phyloP scores from a whole-genome alignment of 2,797 vertebrate genomes.

The Enteromius treurensis region DNA sequence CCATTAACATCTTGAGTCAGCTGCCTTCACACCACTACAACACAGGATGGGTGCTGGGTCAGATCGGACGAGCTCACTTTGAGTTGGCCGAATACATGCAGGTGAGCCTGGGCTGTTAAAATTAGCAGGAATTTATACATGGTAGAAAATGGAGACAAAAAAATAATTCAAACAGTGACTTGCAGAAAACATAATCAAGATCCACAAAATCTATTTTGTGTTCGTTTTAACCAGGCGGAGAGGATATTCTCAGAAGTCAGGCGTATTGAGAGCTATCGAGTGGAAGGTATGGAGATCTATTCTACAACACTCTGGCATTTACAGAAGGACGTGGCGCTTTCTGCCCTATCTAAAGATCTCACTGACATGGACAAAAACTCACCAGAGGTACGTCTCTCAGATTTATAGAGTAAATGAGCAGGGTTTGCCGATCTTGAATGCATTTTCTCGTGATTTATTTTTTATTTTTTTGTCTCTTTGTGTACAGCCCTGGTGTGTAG shows the following conservation, averaged over 20 bases:
- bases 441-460: not conserved
- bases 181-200: not conserved
- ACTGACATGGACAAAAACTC: conserved; percentile 99
- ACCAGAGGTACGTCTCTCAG: conserved; percentile 82
- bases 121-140: not conserved
- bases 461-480: not conserved
- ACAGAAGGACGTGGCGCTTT: conserved; percentile 95
- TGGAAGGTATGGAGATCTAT: conserved; percentile 98
- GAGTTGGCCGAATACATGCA: conserved; percentile 97
- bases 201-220: not conserved
- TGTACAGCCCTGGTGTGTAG: conserved; percentile 93
- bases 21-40: conserved; percentile 97
- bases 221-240: conserved; percentile 82
- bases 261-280: conserved; percentile 92
- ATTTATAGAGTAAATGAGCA: not conserved
- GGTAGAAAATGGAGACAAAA: not conserved
- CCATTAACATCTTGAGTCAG: conserved; percentile 90
- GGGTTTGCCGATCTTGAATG: not conserved
- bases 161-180: not conserved
- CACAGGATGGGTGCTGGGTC: conserved; percentile 96
- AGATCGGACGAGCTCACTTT: conserved; percentile 96
- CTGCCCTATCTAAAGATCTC: conserved; percentile 94
- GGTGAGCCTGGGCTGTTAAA: conserved; percentile 71
- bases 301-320: conserved; percentile 97
- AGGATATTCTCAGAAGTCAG: conserved; percentile 94